Conservation (phyloP, 2,113 vertebrate species). For the Pseudopipra pipra region DNA sequence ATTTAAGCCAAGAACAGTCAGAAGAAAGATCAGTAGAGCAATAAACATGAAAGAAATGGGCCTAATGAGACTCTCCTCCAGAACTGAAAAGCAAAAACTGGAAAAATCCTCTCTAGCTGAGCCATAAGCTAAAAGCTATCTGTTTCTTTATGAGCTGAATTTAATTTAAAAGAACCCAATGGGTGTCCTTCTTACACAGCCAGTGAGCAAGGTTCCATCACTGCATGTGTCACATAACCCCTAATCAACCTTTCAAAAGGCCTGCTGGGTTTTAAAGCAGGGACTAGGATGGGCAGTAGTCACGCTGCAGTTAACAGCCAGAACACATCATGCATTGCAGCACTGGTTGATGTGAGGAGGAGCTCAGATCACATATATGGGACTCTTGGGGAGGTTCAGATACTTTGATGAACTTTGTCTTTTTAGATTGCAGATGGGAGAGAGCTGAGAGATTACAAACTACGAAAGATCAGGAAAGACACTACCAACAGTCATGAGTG, state of each 20-base stretch:
- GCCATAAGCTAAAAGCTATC: background rate
- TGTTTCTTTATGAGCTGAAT: background rate
- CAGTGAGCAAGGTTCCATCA: background rate
- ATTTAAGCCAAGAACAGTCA: background rate
- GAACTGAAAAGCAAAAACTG: background rate
- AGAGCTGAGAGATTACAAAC: background rate
- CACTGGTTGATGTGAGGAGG: background rate
- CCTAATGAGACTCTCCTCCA: background rate
- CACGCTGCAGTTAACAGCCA: background rate
- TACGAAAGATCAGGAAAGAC: background rate
- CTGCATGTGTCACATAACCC: background rate
- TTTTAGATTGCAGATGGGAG: background rate
- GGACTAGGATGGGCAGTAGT: background rate
- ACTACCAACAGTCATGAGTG: background rate
- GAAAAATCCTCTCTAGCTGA: background rate
- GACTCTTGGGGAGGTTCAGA: background rate
- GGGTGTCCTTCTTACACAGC: background rate
- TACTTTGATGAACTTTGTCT: background rate
- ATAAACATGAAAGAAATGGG: background rate
- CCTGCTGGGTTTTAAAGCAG: background rate
- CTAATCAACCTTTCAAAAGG: background rate
- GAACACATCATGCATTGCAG: background rate
- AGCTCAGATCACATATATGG: background rate
- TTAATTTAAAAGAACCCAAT: background rate
- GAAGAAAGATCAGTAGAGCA: background rate